Conservation (phyloP, 2,888 invertebrate species). For the Zonitis immaculata region DNA sequence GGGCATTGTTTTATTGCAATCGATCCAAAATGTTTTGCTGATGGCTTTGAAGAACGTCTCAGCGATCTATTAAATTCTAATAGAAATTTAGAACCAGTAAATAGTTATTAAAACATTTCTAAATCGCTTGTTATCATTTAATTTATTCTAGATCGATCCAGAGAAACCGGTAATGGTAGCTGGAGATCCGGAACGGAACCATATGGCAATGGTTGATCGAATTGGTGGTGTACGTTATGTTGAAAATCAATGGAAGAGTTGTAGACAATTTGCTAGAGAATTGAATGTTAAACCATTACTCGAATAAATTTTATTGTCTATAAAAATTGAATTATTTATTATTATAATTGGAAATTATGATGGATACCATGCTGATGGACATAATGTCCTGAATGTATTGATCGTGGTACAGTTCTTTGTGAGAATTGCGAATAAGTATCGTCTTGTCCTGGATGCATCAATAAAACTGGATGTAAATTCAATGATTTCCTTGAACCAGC, state of each 20-base stretch:
- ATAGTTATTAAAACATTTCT: too few species aligned
- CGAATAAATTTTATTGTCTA: slow-evolving; percentile 5
- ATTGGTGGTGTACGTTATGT: slow-evolving; percentile 60
- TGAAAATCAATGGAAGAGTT: slow-evolving; percentile 2
- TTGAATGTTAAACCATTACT: background rate
- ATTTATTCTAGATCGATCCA: slow-evolving; percentile 41
- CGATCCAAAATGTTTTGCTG: slow-evolving; percentile 73
- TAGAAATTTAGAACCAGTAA: slow-evolving; percentile 16
- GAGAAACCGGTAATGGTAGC: slow-evolving; percentile 66
- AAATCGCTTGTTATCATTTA: too few species aligned
- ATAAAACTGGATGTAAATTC: slow-evolving; percentile 79
- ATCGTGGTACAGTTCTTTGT: slow-evolving; percentile 56
- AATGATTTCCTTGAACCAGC: slow-evolving; percentile 79
- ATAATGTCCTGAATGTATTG: slow-evolving; percentile 46
- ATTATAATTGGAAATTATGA: slow-evolving; percentile 64
- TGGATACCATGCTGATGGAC: slow-evolving; percentile 41
- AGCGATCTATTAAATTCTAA: slow-evolving; percentile 9
- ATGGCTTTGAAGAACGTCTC: slow-evolving; percentile 57
- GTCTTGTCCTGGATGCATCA: slow-evolving; percentile 66
- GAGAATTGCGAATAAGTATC: slow-evolving; percentile 80
- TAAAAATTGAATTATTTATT: background rate
- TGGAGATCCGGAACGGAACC: slow-evolving; percentile 76
- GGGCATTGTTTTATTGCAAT: slow-evolving; percentile 86
- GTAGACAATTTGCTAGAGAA: slow-evolving; percentile 4
- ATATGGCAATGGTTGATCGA: slow-evolving; percentile 60